Evolutionary conservation across 2,113 vertebrate genomes (phyloP).

Genomic region (Onychostruthus taczanowskii): DNA sequence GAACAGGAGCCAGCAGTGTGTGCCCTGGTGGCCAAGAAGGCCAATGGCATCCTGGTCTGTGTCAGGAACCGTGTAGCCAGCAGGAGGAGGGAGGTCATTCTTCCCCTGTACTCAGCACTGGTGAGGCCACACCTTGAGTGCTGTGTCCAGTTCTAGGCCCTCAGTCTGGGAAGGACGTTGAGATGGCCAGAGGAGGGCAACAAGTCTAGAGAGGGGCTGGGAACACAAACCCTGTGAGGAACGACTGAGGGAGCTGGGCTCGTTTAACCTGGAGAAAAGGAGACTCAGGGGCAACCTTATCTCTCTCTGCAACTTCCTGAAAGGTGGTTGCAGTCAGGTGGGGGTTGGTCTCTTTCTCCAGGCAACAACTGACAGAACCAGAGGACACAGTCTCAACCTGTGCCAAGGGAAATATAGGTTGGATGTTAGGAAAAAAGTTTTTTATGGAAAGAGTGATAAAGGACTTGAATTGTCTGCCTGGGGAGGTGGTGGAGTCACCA

Average conservation of each 20-base stretch:
- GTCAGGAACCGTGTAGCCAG: not conserved
- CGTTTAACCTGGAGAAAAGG: not conserved
- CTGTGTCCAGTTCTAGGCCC: not conserved
- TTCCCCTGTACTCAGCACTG: not conserved
- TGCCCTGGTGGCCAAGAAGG: too few relatives aligned
- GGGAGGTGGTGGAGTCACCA: not conserved
- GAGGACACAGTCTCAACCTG: not conserved
- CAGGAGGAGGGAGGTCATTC: not conserved
- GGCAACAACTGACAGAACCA: rapidly evolving
- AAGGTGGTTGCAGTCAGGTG: not conserved
- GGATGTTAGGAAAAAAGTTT: not conserved
- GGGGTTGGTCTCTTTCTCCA: too few relatives aligned
- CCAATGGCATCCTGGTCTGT: not conserved
- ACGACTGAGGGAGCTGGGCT: rapidly evolving
- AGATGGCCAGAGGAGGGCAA: not conserved
- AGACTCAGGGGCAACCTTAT: not conserved
- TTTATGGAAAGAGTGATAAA: not conserved
- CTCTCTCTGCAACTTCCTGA: not conserved
- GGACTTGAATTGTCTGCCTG: rapidly evolving
- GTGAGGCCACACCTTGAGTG: too few relatives aligned
- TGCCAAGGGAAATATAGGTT: rapidly evolving
- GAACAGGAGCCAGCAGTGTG: not conserved
- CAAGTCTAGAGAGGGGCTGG: too few relatives aligned
- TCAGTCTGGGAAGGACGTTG: not conserved
- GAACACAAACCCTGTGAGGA: not conserved